A percentile compares a stretch with the other conserved stretches of the same genome.
Conservation (phyloP, 2,888 invertebrate genomes). For the Piscicola geometra region DNA sequence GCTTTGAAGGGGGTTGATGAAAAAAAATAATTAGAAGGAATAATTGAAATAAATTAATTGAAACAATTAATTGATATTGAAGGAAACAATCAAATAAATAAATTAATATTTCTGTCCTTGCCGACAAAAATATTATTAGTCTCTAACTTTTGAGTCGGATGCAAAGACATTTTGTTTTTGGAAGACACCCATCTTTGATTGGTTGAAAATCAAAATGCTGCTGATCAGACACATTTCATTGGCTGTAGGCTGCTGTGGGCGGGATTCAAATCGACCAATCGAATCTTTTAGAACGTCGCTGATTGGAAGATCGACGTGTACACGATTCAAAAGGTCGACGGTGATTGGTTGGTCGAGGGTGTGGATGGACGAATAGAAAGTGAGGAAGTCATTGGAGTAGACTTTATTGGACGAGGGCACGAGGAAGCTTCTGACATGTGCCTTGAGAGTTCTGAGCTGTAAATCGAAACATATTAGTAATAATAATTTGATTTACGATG, state of each 20-base stretch:
- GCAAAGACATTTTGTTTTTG: too few relatives aligned
- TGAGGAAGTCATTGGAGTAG: slow-evolving; percentile 2
- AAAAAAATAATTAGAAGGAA: not conserved
- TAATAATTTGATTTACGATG: not conserved
- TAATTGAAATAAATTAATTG: not conserved
- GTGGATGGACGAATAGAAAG: not conserved
- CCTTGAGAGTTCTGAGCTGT: not conserved
- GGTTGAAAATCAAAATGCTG: not conserved
- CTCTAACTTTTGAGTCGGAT: too few relatives aligned
- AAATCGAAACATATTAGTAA: not conserved
- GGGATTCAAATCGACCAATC: too few relatives aligned
- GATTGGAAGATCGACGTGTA: not conserved
- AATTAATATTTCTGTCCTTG: not conserved
- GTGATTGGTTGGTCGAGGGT: not conserved
- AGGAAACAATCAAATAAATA: not conserved
- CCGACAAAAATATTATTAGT: too few relatives aligned
- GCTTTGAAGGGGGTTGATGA: too few relatives aligned
- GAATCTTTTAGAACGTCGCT: too few relatives aligned
- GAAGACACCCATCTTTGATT: too few relatives aligned
- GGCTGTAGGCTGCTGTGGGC: too few relatives aligned
- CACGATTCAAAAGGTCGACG: not conserved
- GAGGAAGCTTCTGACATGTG: not conserved
- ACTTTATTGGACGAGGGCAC: not conserved
- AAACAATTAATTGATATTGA: not conserved
- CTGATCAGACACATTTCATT: not conserved